Base-by-base conservation (phyloP, 2,113 vertebrate species). In the Eulacestoma nigropectus region DNA sequence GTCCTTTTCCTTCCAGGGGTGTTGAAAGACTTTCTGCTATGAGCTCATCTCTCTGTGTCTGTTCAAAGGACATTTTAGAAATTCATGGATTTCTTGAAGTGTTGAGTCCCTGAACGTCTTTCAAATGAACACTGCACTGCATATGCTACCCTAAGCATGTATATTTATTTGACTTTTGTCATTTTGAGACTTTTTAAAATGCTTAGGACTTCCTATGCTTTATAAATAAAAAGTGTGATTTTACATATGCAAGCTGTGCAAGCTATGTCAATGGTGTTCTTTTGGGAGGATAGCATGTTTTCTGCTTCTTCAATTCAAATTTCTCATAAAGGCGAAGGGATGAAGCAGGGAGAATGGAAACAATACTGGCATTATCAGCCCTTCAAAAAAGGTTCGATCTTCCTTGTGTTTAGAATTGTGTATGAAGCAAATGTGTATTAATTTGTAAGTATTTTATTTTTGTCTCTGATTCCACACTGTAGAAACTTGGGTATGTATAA, bases 91-190 rank as follows among this genome's bases (percentile, higher is more conserved):
- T 77, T 62, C 75, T 65, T 86, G 30, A 93, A 63, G 47, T 47
- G 33, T 44, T 87, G 19, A 59, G 47, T 92, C 73, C 60, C 69
- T 56, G 33, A 87, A n/a, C 27, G 5, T 60, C 80, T 82, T 87
- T 50, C 52, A 79, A 55, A 39, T 72, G 59, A 91, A 27, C 42
- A 27, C 6, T 10, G n/a, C 7, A 6, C 59, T 59, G 13, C 11
- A 6, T 16, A 8, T 63, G 15, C 35, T 77, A 59, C 79, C 47
- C 52, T 73, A 75, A 90, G 26, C 53, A 75, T 77, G 46, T 81
- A 46, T 86, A 84, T 92, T 90, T 93, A 85, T 87, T 90, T 90
- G 55, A 67, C 63, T 93, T 81, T 59, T 74, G 72, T 83, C 7
- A 37, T n/a, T 90, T 46, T 62, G 64, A 92, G 72, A 50, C 33